Evolutionary conservation across 2,888 invertebrate genomes (phyloP), one percentile per base, ranked within the genome.

Genomic region (Pycnomerus fuliginosus): DNA sequence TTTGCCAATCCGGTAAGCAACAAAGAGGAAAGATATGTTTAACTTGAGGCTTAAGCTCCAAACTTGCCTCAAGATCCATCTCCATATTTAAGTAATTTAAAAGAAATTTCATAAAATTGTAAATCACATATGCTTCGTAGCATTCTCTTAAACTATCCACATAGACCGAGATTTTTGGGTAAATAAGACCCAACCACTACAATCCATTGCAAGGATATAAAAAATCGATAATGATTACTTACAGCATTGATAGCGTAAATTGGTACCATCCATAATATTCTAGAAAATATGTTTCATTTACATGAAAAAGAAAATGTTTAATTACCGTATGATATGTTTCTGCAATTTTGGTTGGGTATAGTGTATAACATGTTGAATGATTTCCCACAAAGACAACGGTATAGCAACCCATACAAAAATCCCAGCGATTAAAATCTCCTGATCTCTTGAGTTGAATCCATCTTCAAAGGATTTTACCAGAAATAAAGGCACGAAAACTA

Each of bases 51-150:
- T 90, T 90, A 27, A 83, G 78, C 62, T 87, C 88, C 61, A 91
- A 76, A 44, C 82, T 80, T 2, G 85, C 85, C 69, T 92, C 91
- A 52, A 95, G 74, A 68, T 94, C 90, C 76, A 87, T 86, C 65
- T 87, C 89, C 62, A 86, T 82, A 74, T 90, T 87, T 35, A 97
- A 77, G 72, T 92, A 97, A 68, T 91, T 92, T 47, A 96, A 75
- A 56, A 97, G 76, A 70, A 90, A 97, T 64, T 88, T 89, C 93
- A 96, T 94, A 68, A 97, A 97, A 76, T 95, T 96, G 71, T 97
- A 96, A 62, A 97, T 96, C 2, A 96, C 96, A 76, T 95, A 97
- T 1, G 95, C 96, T 75, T 97, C 97, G 68, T 96, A 97, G 69
- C 95, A 96, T 76, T 97, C 96, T 68, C 96, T 79, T 35, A 91